A percentile compares a stretch with the other conserved stretches of the same genome.
phyloP scores from a whole-genome alignment of 2,113 vertebrate species.

The Cryptotis parvus region DNA sequence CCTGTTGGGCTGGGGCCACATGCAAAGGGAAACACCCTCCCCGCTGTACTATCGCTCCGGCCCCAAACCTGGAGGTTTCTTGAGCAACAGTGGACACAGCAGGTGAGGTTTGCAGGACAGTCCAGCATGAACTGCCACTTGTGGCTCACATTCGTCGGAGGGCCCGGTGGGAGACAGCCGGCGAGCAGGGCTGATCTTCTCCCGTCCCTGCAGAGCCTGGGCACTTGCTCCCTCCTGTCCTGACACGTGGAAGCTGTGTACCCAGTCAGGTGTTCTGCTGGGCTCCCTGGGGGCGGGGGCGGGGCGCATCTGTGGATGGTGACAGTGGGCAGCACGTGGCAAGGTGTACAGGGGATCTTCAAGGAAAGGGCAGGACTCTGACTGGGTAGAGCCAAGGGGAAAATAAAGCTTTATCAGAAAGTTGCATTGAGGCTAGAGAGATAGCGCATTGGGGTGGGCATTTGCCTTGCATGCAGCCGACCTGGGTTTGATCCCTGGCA shows the following conservation, averaged over 20 bases:
- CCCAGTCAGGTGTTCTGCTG: too few species aligned
- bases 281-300: background rate
- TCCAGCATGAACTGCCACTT: background rate
- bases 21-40: too few species aligned
- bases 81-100: background rate
- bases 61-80: background rate
- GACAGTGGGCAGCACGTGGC: rapidly evolving
- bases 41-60: background rate
- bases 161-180: background rate
- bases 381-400: background rate
- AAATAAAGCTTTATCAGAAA: background rate
- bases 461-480: too few species aligned
- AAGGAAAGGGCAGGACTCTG: background rate
- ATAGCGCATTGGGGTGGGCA: too few species aligned
- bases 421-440: too few species aligned
- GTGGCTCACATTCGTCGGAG: background rate
- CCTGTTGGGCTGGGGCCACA: too few species aligned
- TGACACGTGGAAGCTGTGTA: background rate
- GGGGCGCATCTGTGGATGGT: background rate
- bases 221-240: background rate
- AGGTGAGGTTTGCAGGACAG: background rate
- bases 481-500: too few species aligned
- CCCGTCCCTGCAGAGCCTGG: too few species aligned
- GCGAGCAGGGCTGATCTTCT: background rate
- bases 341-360: background rate